These are phyloP conservation scores for Lepus oiostolus DNA, from an alignment of 2,797 vertebrate species.

Conservation along the genomic window DNA sequence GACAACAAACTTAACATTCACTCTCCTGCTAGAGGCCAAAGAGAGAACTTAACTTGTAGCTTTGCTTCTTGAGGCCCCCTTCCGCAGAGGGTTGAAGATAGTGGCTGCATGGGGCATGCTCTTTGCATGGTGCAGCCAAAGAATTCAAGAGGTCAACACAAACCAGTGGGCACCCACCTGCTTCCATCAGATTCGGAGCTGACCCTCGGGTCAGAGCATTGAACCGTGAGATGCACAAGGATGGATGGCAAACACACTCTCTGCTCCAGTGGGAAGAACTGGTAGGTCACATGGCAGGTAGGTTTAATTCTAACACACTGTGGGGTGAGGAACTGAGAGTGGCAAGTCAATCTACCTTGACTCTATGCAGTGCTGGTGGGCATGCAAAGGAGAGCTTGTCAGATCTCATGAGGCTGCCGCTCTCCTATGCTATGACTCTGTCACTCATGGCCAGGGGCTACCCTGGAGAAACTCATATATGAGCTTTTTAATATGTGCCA, in stretches of 20 bases:
- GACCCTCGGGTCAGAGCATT: background rate
- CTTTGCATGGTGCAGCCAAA: no score
- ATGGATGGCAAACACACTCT: no score
- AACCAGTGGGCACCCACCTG: background rate
- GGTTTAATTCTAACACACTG: background rate
- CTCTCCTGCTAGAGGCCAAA: background rate
- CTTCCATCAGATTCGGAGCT: no score
- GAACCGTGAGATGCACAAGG: background rate
- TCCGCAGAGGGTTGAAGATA: background rate
- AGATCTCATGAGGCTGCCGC: background rate
- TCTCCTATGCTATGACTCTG: background rate
- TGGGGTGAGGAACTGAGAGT: background rate
- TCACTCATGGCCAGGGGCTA: background rate
- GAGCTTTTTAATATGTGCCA: background rate
- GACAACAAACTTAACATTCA: background rate
- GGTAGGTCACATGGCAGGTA: background rate
- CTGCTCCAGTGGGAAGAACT: background rate
- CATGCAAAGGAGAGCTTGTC: background rate
- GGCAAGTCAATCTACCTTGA: background rate
- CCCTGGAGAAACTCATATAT: background rate
- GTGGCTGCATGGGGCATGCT: background rate
- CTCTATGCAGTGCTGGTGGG: background rate
- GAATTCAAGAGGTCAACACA: background rate
- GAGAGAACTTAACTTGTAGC: no score
- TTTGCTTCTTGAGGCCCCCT: background rate